phyloP scores from a whole-genome alignment of 2,888 invertebrate species.

The Ernsta delagoae region DNA sequence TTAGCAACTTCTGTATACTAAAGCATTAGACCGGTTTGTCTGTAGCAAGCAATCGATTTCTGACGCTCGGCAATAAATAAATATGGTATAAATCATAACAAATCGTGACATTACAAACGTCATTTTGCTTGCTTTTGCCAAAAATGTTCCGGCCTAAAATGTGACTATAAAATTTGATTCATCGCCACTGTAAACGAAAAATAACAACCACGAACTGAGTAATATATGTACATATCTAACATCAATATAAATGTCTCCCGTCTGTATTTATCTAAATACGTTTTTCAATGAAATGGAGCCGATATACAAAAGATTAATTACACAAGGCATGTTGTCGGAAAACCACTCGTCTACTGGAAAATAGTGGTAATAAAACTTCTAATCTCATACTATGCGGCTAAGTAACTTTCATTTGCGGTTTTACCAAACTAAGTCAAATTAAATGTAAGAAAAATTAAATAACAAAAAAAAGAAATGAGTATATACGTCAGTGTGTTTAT shows the following conservation, averaged over 20 bases:
- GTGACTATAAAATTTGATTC: conserved; percentile 33
- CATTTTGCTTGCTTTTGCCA: conserved; percentile 7
- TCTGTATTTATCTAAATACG: conserved; percentile 19
- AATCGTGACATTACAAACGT: neutral
- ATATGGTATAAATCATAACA: conserved; percentile 8
- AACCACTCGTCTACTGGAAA: conserved; percentile 19
- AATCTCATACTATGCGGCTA: conserved; percentile 1
- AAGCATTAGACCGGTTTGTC: too few species aligned
- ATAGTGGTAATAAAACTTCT: conserved; percentile 14
- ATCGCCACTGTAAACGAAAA: conserved; percentile 25
- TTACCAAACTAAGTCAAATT: too few species aligned
- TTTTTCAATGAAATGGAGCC: conserved; percentile 23
- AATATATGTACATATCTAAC: too few species aligned
- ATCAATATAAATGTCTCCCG: conserved; percentile 21
- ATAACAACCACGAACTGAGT: conserved; percentile 16
- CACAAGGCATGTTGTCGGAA: neutral
- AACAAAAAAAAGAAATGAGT: too few species aligned
- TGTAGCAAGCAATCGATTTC: too few species aligned
- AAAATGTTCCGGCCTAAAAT: conserved; percentile 16
- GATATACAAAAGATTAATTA: conserved; percentile 22
- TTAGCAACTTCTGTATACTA: too few species aligned
- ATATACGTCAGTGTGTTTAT: too few species aligned
- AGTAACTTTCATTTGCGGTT: too few species aligned
- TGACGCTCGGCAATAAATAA: neutral
- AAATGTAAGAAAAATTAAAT: too few species aligned